phyloP scores from a whole-genome alignment of 23 tunicate species.

The Trididemnum clinides region DNA sequence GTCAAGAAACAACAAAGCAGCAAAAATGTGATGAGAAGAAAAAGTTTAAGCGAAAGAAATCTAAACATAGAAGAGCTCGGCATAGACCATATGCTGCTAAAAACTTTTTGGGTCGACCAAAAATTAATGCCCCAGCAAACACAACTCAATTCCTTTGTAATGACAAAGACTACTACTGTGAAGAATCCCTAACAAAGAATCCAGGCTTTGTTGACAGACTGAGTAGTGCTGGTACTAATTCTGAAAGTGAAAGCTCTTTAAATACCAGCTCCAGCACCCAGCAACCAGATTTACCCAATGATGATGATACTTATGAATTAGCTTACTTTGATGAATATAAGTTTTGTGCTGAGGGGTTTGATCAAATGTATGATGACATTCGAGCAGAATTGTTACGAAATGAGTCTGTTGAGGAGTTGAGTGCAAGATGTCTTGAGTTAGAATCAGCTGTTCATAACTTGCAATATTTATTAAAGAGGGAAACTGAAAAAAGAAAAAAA shows the following conservation, averaged over 20 bases:
- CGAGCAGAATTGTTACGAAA: conserved; percentile 48
- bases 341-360: conserved; percentile 34
- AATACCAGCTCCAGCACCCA: neutral
- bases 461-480: conserved; percentile 44
- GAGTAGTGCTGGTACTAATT: neutral
- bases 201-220: neutral
- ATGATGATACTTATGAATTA: neutral
- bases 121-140: conserved; percentile 55
- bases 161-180: conserved; percentile 18
- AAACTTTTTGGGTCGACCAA: conserved; percentile 58
- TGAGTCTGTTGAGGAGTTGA: conserved; percentile 29
- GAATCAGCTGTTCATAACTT: conserved; percentile 58
- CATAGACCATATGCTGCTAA: conserved; percentile 41
- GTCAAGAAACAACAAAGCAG: too few species aligned
- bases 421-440: conserved; percentile 37
- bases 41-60: too few species aligned
- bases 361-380: conserved; percentile 41
- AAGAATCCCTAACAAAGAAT: neutral
- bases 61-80: neutral
- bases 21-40: too few species aligned
- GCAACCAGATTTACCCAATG: neutral
- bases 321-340: neutral
- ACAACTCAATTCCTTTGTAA: conserved; percentile 12
- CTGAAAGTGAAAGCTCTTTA: conserved; percentile 14
- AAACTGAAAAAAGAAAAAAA: conserved; percentile 24